Evolutionary conservation across 2,113 vertebrate genomes (phyloP), one percentile per base, ranked within the genome.

Genomic region (Callaeas wilsoni): DNA sequence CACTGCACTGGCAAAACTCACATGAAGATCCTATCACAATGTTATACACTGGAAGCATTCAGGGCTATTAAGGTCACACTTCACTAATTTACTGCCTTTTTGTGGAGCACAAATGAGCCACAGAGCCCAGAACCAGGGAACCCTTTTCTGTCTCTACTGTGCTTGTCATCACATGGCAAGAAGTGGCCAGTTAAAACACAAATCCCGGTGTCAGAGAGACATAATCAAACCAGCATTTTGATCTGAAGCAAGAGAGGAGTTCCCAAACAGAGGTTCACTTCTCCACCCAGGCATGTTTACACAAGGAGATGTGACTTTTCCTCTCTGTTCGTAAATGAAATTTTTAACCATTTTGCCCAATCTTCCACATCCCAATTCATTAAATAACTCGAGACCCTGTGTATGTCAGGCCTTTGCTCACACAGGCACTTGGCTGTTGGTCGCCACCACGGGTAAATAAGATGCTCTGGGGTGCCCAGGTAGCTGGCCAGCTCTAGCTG

Each of bases 121-220:
- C 57, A 64, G 16, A 91, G 15, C 50, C 73, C 69, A 79, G 30
- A 88, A 92, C 37, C 17, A 90, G 81, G 62, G 68, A 95, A 92
- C 33, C 2, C 33, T 70, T 95, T 97, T 94, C 84, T 93, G 47
- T 46, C 89, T 92, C 76, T 70, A 22, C 71, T 56, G 74, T 74
- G 32, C 83, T 95, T 78, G 82, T 81, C 67, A 92, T 75, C 73
- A 85, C 20, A 82, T 22, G 57, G 65, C 84, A 94, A 89, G 67
- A 93, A 96, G 78, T 87, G 14, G 82, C 62, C 70, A 85, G 87
- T 94, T 92, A 75, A 82, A 94, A 94, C 57, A 87, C 30, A 95
- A 88, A 94, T 84, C 63, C 73, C 67, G 35, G 57, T 68, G 20
- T 95, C 91, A 83, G 63, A 37, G 49, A 80, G 53, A 64, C 56